Conservation (phyloP, 2,888 invertebrate genomes). For the Eupithecia insigniata region DNA sequence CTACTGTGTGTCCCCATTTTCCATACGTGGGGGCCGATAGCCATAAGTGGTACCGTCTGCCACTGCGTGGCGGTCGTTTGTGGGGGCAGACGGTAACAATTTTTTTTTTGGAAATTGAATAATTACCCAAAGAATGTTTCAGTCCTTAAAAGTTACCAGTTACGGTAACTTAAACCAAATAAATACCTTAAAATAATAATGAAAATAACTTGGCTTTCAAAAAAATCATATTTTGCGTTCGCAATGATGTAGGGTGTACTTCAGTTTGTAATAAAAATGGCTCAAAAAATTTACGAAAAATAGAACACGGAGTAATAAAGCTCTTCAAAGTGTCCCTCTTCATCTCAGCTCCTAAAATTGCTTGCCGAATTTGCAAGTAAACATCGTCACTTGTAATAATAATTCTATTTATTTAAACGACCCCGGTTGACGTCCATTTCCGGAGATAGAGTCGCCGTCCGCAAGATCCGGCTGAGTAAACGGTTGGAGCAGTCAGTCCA, state of each 20-base stretch:
- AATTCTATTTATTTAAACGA: slow-evolving; percentile 25
- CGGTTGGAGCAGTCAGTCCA: neutral
- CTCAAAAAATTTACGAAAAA: neutral
- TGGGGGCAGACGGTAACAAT: too few species aligned
- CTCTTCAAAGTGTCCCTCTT: slow-evolving; percentile 8
- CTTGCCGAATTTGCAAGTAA: slow-evolving; percentile 23
- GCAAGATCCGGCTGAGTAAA: neutral
- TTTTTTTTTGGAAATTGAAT: neutral
- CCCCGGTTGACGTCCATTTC: slow-evolving; percentile 21
- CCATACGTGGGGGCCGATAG: too few species aligned
- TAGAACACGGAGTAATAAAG: neutral
- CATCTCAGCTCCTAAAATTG: slow-evolving; percentile 10
- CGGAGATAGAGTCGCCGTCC: slow-evolving; percentile 12
- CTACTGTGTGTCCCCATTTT: too few species aligned
- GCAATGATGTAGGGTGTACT: neutral
- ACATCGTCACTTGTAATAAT: slow-evolving; percentile 27
- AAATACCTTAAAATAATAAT: neutral
- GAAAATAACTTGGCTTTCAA: too few species aligned
- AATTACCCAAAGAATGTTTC: neutral
- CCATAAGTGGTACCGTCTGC: too few species aligned
- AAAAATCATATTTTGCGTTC: neutral
- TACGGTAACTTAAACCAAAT: neutral
- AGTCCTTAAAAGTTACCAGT: neutral
- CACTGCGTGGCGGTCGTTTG: too few species aligned
- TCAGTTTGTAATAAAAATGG: neutral